Base-by-base conservation (phyloP, 64 coral and sea anemone species). In the Stichodactyla mertensii region DNA sequence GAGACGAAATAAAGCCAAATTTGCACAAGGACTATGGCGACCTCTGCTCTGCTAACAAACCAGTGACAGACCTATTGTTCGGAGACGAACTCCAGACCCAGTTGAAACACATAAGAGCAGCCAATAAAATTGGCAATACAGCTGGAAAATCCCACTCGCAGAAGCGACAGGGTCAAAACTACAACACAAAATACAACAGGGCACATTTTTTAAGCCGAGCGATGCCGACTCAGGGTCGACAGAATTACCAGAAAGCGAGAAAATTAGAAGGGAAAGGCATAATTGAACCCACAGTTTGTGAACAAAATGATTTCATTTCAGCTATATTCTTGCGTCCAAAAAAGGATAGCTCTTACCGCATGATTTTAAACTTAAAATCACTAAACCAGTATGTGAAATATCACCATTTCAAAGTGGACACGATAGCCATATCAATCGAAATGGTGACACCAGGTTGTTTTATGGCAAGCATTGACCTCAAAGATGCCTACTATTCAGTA, bases 351-450 rank as follows among this genome's bases (percentile, higher is more conserved):
- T 83, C 88, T 14, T 64, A 89, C 6, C 59, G 88, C 16, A 83
- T 89, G 58, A 89, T 83, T 54, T n/a, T 83, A 22, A 89, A 83
- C n/a, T 57, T 83, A 83, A 89, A 83, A 62, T 84, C 18, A 23
- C 22, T 70, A 57, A 89, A 56, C 55, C 28, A 78, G 54, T 87
- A 58, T 88, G 70, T 88, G 8, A 31, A 4, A 59, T 88, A 87
- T 53, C 86, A 87, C 61, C 71, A 88, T 79, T 88, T 79, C 59
- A 88, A 88, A 27, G 59, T 88, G 74, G 86, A 88, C 70, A 79
- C 86, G 57, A 79, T 79, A 18, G 28, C 52, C 15, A 26, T 71
- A 6, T 71, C 86, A 87, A n/a, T 88, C 6, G 15, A 88, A 6
- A 88, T 88, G 86, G 53, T 80, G 28, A 88, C 52, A 57, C 86